Evolutionary conservation across 2,113 vertebrate genomes (phyloP).

Genomic region (Sisor rabdophorus): DNA sequence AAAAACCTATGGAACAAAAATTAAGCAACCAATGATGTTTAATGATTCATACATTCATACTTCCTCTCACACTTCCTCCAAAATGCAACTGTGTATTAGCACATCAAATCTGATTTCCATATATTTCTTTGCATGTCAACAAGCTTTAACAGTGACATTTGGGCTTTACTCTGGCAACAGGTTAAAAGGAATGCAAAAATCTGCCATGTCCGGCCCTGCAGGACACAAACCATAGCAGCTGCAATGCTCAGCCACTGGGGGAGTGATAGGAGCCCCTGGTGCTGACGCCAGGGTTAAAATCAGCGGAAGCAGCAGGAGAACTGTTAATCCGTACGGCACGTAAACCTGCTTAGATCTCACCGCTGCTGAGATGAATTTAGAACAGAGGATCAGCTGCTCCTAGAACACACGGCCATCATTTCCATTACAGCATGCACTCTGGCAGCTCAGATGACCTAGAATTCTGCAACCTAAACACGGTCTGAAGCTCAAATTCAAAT

Average conservation of each 20-base stretch:
- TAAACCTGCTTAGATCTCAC: constrained; percentile 42
- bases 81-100: not conserved
- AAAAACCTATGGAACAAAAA: constrained; percentile 67
- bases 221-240: constrained; percentile 37
- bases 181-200: constrained; percentile 31
- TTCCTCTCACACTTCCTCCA: not conserved
- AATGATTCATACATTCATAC: not conserved
- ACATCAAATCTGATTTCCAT: not conserved
- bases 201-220: constrained; percentile 25
- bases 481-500: not conserved
- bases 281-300: constrained; percentile 27
- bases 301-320: constrained; percentile 31
- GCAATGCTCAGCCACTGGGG: constrained; percentile 23
- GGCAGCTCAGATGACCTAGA: constrained; percentile 23
- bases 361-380: constrained; percentile 41
- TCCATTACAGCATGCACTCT: constrained; percentile 45
- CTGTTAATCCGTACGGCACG: constrained; percentile 37
- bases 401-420: constrained; percentile 38
- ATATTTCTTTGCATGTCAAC: not conserved
- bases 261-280: constrained; percentile 33
- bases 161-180: constrained; percentile 2
- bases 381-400: constrained; percentile 39
- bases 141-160: not conserved
- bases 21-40: not conserved
- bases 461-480: constrained; percentile 28